Evolutionary conservation across 2,888 invertebrate species (phyloP), one percentile per base, ranked within the genome.

Genomic region (Brachypterus glaber): DNA sequence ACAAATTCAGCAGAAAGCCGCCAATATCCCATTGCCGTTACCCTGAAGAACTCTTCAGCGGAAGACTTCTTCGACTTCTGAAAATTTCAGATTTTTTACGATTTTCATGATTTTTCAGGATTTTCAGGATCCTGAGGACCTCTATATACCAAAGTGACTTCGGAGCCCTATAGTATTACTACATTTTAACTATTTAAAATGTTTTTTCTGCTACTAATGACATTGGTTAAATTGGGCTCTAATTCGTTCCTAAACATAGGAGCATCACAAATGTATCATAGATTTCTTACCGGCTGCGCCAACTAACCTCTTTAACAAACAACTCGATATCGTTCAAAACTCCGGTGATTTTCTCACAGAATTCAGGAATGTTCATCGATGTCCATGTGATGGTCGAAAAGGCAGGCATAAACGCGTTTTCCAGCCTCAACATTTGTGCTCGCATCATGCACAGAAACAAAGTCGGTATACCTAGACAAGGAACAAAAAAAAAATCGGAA

Each of bases 371-470:
- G 55, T 81, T 79, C 49, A 84, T 71, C 0, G 88, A 88, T 1
- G 83, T 77, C 90, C 90, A 91, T 0, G 83, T 84, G 12, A 88
- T 76, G 1, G 78, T 76, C 0, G 82, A 80, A 8, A 88, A 63
- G 1, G 82, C 88, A 0, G 87, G 82, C 60, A 79, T 76, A 45
- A 89, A 77, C 0, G 78, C 74, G 34, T 73, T 69, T 44, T 86
- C 84, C 47, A 86, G 59, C 57, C 77, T 77, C 43, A 78, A 68
- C 8, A 87, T 63, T 41, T 76, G 73, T 3, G 78, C 72, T 34
- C 77, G 73, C 59, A 86, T 74, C 35, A 87, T 64, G 18, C 80
- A 80, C 21, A 82, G 62, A 54, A 84, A 86, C 13, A 84, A 59
- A 40, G 72, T 67, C 2, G 82, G 82, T 60, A 84, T 78, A 38